Evolutionary conservation across 2,888 invertebrate genomes (phyloP).

Genomic region (Xanthia icteritia): DNA sequence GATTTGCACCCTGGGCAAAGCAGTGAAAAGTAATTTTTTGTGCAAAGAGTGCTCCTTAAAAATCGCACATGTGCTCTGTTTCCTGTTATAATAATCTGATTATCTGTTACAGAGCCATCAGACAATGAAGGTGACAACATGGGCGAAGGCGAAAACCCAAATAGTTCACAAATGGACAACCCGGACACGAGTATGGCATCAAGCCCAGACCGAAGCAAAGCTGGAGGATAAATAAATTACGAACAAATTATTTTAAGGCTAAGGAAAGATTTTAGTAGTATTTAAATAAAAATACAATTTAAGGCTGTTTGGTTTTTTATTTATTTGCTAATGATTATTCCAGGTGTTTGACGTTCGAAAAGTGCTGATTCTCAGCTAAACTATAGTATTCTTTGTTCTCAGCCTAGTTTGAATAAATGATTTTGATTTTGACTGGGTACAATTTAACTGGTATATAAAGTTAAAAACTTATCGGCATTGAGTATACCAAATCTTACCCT

Average conservation of each 20-base stretch:
- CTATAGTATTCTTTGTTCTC: too few relatives aligned
- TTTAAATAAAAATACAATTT: slow-evolving; percentile 50
- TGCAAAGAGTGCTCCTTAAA: neutral
- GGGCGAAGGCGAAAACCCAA: slow-evolving; percentile 84
- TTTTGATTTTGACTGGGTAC: neutral
- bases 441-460: neutral
- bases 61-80: neutral
- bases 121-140: slow-evolving; percentile 88
- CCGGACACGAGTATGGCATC: slow-evolving; percentile 80
- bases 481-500: neutral
- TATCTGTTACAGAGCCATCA: slow-evolving; percentile 80
- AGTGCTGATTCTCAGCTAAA: too few relatives aligned
- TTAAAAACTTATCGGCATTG: neutral
- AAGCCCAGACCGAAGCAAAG: slow-evolving; percentile 85
- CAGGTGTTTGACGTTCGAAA: neutral
- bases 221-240: slow-evolving; percentile 72
- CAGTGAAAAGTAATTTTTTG: neutral
- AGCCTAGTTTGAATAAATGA: too few relatives aligned
- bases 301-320: neutral
- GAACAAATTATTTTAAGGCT: slow-evolving; percentile 24
- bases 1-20: neutral
- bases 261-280: slow-evolving; percentile 39
- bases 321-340: neutral
- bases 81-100: slow-evolving; percentile 18
- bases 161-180: slow-evolving; percentile 84